Conservation (phyloP, 2,113 vertebrate genomes). For the Pardalotus punctatus region DNA sequence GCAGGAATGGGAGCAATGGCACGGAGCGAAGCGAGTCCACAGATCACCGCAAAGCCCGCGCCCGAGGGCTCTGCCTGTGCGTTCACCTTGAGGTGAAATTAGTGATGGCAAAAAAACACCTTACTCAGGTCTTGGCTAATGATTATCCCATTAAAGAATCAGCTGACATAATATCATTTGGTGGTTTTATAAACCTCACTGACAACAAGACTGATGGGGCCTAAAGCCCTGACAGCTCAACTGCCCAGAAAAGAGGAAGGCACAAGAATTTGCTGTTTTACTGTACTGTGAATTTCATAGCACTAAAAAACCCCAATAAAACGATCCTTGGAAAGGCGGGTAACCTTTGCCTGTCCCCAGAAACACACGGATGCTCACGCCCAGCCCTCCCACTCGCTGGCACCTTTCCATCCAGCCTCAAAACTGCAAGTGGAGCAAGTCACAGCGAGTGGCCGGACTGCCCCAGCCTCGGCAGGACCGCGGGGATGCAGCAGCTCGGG, state of each 20-base stretch:
- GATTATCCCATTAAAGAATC: constrained; percentile 45
- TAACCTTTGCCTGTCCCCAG: neutral
- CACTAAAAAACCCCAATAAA: neutral
- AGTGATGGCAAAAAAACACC: constrained; percentile 3
- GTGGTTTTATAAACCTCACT: constrained; percentile 71
- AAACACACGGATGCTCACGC: rapidly evolving
- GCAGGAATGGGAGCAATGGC: neutral
- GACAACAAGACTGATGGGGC: constrained; percentile 73
- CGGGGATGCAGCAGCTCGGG: rapidly evolving
- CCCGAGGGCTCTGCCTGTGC: neutral
- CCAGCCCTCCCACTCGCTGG: neutral
- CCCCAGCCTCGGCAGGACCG: rapidly evolving
- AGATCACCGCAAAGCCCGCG: rapidly evolving
- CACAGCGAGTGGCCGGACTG: rapidly evolving
- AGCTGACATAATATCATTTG: constrained; percentile 45
- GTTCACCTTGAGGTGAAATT: constrained; percentile 35
- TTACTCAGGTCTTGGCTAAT: constrained; percentile 58
- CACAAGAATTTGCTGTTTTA: neutral
- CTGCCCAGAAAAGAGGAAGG: neutral
- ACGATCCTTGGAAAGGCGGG: rapidly evolving
- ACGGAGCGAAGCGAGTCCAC: rapidly evolving
- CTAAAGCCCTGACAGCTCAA: neutral
- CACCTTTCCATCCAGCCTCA: neutral
- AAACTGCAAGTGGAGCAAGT: neutral
- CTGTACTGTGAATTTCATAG: neutral